These are phyloP conservation scores for Semibalanus balanoides DNA, from an alignment of 1,140 invertebrate genomes.

Conservation along the genomic window DNA sequence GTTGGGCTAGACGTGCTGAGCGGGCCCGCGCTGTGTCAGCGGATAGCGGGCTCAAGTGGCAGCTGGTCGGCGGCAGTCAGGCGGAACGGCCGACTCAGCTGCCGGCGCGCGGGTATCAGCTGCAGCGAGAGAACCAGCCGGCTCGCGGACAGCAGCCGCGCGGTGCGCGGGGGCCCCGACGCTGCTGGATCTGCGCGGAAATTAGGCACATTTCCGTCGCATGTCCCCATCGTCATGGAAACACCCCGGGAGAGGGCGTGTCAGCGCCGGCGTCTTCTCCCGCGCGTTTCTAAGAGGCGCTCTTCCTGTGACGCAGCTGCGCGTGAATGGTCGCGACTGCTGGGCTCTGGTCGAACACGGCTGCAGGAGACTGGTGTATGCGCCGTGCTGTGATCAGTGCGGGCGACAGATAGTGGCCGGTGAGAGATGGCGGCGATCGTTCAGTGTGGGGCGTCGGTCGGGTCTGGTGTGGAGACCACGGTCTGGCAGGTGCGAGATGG, in stretches of 20 bases:
- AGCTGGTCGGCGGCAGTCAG: neutral
- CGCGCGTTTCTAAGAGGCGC: conserved; percentile 8
- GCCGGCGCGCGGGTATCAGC: neutral
- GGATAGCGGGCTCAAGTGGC: conserved; percentile 7
- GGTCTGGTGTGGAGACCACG: conserved; percentile 2
- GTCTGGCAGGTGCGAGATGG: neutral
- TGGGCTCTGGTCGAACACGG: conserved; percentile 1
- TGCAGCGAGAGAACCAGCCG: neutral
- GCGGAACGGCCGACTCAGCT: too few species aligned
- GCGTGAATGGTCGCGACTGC: conserved; percentile 5
- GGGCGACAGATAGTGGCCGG: neutral
- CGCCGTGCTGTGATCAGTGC: conserved; percentile 6
- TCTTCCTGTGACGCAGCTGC: neutral
- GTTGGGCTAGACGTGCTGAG: conserved; percentile 9
- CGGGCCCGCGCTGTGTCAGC: conserved; percentile 10
- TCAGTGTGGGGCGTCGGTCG: conserved; percentile 11
- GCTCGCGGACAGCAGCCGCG: neutral
- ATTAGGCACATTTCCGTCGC: neutral
- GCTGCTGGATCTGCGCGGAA: conserved; percentile 5
- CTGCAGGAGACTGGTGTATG: conserved; percentile 7
- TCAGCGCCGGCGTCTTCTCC: conserved; percentile 14
- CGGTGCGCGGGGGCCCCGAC: neutral
- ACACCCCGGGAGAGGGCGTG: conserved; percentile 9
- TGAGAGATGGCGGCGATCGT: conserved; percentile 10
- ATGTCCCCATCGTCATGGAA: conserved; percentile 9